Base-by-base conservation (phyloP, 2,113 vertebrate species). In the Chascanopsetta lugubris region DNA sequence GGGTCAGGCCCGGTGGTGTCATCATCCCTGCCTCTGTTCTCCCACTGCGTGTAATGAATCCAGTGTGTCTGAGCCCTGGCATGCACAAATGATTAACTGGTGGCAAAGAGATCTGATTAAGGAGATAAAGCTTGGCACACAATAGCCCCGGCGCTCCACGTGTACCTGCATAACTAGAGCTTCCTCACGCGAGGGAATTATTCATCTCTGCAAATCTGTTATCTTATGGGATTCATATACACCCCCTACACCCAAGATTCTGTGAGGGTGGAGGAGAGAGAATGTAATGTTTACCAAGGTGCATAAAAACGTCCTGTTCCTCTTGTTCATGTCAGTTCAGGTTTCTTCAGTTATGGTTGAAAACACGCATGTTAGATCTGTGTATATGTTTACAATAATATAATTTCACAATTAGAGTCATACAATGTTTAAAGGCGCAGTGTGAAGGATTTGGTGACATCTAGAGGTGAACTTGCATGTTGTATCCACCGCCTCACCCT, bases 61-160 rank as follows among this genome's bases (percentile, higher is more conserved):
- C 72, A 79, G 22, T 78, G 79, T 78, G 74, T 87, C 72, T 85
- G 72, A 81, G 69, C 60, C 45, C 45, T 90, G 86, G 80, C 79
- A 84, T 82, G 84, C 83, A 83, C 79, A 81, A 85, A 89, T 85
- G 78, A 87, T 89, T 87, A 87, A 88, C 81, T 74, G 65, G 72
- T 85, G 85, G 79, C 84, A 85, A 85, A 82, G 70, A 80, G 69
- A 82, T 72, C 77, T 88, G 86, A 89, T 86, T 85, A 82, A 87
- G 75, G 66, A 89, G 88, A 89, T 91, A 89, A 88, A 82, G 64
- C 72, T 79, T 87, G 79, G 84, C 84, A 87, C 82, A 85, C 77
- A 83, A 81, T 62, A 55, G 75, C 64, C 73, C 53, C 40, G 24
- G 53, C 22, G 62, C 82, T 75, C 61, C 77, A 75, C 40, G 58